Evolutionary conservation across 2,797 vertebrate genomes (phyloP).

Genomic region (Crossoptilon crossoptilon): DNA sequence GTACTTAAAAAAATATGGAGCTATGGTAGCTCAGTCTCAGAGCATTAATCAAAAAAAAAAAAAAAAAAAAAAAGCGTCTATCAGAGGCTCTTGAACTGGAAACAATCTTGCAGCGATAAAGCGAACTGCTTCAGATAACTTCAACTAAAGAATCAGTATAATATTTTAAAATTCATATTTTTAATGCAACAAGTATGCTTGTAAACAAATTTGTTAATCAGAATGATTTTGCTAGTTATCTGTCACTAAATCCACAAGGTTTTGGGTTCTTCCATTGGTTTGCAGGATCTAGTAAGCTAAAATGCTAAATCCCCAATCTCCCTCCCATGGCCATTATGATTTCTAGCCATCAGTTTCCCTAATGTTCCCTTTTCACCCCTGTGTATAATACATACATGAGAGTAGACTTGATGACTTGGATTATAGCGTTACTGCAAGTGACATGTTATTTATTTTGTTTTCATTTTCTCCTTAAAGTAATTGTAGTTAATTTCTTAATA

Average conservation of each 20-base stretch:
- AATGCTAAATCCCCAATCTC: not conserved
- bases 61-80: not conserved
- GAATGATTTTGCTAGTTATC: not conserved
- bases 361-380: accelerated
- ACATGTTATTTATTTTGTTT: not conserved
- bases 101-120: not conserved
- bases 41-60: not conserved
- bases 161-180: not conserved
- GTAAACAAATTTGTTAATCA: not conserved
- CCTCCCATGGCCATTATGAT: not conserved
- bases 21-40: not conserved
- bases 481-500: not conserved
- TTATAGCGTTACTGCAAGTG: not conserved
- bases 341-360: not conserved
- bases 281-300: not conserved
- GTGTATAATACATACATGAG: not conserved
- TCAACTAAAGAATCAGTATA: not conserved
- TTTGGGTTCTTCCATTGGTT: not conserved
- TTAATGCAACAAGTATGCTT: not conserved
- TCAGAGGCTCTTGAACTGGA: not conserved
- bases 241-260: not conserved
- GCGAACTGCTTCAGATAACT: not conserved
- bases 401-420: not conserved
- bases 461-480: not conserved
- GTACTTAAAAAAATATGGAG: not conserved